Evolutionary conservation across 2,888 invertebrate genomes (phyloP).

Genomic region (Auanema sp.): DNA sequence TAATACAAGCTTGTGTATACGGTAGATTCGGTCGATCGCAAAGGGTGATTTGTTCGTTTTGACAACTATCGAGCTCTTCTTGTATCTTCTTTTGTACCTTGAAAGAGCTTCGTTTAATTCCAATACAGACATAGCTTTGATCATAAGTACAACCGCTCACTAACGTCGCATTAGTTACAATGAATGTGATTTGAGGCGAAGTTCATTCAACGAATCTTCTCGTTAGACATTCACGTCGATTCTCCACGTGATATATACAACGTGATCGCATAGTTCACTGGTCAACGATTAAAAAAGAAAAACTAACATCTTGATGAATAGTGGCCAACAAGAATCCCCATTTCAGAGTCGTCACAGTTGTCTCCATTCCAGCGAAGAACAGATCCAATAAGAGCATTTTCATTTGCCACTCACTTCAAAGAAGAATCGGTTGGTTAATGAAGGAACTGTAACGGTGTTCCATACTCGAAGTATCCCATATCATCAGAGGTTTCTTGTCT

Average conservation of each 20-base stretch:
- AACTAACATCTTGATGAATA: conserved; percentile 23
- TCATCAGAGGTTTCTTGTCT: conserved; percentile 39
- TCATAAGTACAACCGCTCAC: no score
- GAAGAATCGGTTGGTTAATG: conserved; percentile 1
- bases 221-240: no score
- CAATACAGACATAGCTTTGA: no score
- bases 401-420: conserved; percentile 59
- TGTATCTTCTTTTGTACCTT: conserved; percentile 38
- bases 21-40: conserved; percentile 44
- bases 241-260: no score
- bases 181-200: no score
- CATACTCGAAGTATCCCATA: conserved; percentile 55
- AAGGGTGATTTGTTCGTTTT: conserved; percentile 31
- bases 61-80: conserved; percentile 44
- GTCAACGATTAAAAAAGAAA: neutral
- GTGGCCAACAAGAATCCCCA: conserved; percentile 60
- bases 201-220: no score
- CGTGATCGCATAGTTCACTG: no score
- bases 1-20: conserved; percentile 58
- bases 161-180: no score
- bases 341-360: conserved; percentile 62
- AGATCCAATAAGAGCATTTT: conserved; percentile 61
- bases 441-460: conserved; percentile 16
- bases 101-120: no score
- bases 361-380: conserved; percentile 63